phyloP scores from a whole-genome alignment of 2,797 vertebrate species.

The Simalia tracyae region DNA sequence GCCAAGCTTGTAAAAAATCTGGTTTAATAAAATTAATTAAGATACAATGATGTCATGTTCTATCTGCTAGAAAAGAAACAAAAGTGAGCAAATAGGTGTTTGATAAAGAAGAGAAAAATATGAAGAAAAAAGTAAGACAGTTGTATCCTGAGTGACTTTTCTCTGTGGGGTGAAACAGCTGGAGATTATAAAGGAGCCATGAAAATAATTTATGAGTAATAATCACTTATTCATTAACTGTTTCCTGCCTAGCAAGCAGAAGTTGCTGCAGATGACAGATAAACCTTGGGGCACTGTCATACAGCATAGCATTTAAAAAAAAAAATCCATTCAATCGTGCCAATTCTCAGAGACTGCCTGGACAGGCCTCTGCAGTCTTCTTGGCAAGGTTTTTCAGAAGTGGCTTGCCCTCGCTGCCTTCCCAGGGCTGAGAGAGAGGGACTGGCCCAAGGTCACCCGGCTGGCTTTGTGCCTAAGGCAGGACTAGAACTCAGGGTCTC shows the following conservation, averaged over 20 bases:
- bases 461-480: no score
- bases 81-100: not conserved
- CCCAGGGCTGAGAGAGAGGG: no score
- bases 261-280: not conserved
- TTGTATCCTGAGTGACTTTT: not conserved
- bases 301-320: not conserved
- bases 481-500: no score
- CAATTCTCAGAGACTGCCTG: no score
- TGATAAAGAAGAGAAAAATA: not conserved
- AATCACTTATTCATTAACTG: not conserved
- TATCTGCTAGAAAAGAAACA: not conserved
- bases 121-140: not conserved
- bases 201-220: not conserved
- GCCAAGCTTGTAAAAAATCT: constrained; percentile 98
- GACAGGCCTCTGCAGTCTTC: no score
- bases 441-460: no score
- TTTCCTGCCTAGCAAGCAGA: not conserved
- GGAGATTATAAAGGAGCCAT: not conserved
- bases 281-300: not conserved
- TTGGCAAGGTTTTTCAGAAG: no score
- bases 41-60: not conserved
- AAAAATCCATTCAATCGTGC: no score
- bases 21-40: constrained; percentile 40
- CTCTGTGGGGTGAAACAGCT: not conserved
- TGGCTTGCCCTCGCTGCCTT: no score